A percentile compares a stretch with the other conserved stretches of the same genome.
Conservation (phyloP, 2,888 invertebrate genomes). For the Monochamus alternatus region DNA sequence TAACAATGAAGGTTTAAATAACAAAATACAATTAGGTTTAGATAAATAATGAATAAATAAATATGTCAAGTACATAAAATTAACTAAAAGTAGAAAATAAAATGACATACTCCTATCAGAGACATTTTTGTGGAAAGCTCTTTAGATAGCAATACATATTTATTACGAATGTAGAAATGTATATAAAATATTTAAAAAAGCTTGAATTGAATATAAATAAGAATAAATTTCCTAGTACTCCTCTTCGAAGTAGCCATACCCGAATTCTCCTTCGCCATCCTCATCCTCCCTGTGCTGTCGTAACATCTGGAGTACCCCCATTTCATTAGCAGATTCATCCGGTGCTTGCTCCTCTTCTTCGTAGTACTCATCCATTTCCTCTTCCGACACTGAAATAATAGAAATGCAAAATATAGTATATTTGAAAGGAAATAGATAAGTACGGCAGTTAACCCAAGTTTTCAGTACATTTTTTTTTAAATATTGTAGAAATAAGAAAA, state of each 20-base stretch:
- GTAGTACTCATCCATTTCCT: conserved; percentile 66
- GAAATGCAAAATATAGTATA: conserved; percentile 17
- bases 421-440: no score
- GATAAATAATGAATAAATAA: not conserved
- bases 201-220: not conserved
- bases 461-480: no score
- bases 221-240: conserved; percentile 15
- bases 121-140: not conserved
- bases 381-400: conserved; percentile 51
- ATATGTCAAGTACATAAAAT: not conserved
- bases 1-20: not conserved
- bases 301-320: conserved; percentile 70
- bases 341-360: conserved; percentile 64
- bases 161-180: no score
- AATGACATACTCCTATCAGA: not conserved
- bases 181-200: not conserved
- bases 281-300: conserved; percentile 76
- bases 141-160: not conserved
- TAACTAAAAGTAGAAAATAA: not conserved
- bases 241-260: conserved; percentile 61
- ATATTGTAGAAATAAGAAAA: conserved; percentile 18
- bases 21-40: not conserved
- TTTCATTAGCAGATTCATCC: conserved; percentile 61
- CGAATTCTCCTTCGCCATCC: conserved; percentile 76
- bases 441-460: no score